These are phyloP conservation scores for Thecophora atra DNA, from an alignment of 2,888 invertebrate species.

Conservation along the genomic window DNA sequence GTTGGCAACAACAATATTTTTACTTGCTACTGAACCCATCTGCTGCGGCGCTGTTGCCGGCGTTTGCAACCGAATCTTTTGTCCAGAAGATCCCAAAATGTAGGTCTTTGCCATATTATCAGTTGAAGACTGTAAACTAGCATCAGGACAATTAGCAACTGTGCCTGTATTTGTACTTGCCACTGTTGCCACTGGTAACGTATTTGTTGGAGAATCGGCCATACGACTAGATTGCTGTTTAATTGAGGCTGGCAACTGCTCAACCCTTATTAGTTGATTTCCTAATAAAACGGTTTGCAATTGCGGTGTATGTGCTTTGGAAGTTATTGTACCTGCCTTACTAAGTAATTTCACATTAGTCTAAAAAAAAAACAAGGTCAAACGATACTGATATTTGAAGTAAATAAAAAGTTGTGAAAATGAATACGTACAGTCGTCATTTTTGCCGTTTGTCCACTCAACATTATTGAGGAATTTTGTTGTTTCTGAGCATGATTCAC, in stretches of 20 bases:
- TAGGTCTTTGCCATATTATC: slow-evolving; percentile 55
- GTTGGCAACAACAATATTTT: slow-evolving; percentile 37
- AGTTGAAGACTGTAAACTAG: slow-evolving; percentile 27
- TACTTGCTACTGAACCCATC: slow-evolving; percentile 31
- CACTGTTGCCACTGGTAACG: slow-evolving; percentile 42
- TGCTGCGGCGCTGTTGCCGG: slow-evolving; percentile 45
- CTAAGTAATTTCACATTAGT: slow-evolving; percentile 18
- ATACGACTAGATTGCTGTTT: slow-evolving; percentile 43
- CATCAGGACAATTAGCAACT: slow-evolving; percentile 46
- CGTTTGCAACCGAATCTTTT: slow-evolving; percentile 58
- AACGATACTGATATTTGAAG: background rate
- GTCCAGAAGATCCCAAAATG: slow-evolving; percentile 58
- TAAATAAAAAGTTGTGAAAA: background rate
- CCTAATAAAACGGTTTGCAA: slow-evolving; percentile 66
- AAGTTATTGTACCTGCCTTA: slow-evolving; percentile 9
- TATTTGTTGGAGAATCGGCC: slow-evolving; percentile 36
- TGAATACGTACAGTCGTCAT: slow-evolving; percentile 56
- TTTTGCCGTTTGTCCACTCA: slow-evolving; percentile 64
- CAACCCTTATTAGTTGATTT: slow-evolving; percentile 63
- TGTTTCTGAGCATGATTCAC: slow-evolving; percentile 63
- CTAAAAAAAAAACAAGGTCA: slow-evolving; percentile 8
- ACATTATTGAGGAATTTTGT: slow-evolving; percentile 61
- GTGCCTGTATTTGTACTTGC: slow-evolving; percentile 49
- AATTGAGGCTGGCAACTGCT: slow-evolving; percentile 49
- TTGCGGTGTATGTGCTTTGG: slow-evolving; percentile 43